Percentiles rank a stretch among this genome's conserved stretches.
phyloP scores from a whole-genome alignment of 2,113 vertebrate genomes.

The Notothenia coriiceps region DNA sequence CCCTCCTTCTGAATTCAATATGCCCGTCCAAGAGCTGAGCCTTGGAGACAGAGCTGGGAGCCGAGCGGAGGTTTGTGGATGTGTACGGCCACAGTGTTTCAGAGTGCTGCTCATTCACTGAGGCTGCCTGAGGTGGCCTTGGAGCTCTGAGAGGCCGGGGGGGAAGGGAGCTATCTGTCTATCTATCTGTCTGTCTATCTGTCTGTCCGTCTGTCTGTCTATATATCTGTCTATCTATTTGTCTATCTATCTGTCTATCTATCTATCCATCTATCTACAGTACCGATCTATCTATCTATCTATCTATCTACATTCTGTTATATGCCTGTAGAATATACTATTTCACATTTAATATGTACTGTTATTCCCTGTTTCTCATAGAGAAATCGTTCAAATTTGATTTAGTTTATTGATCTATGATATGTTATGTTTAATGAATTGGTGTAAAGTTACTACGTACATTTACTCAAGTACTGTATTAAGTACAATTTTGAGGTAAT shows the following conservation, averaged over 20 bases:
- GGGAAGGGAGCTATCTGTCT: constrained; percentile 33
- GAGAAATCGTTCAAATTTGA: no score
- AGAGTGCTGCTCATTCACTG: constrained; percentile 69
- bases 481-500: no score
- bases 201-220: neutral
- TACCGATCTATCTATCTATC: neutral
- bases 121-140: constrained; percentile 73
- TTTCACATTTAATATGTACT: no score
- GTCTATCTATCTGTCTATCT: neutral
- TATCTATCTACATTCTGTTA: neutral
- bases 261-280: neutral
- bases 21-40: constrained; percentile 47
- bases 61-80: constrained; percentile 46
- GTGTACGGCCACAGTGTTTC: constrained; percentile 57
- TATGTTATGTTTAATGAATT: no score
- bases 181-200: neutral
- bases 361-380: no score
- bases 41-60: constrained; percentile 53
- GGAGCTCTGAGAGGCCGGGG: constrained; percentile 57
- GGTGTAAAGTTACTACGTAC: no score
- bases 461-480: no score
- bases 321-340: no score
- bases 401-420: no score
- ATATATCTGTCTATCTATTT: neutral
- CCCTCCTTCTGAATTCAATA: constrained; percentile 56